These are phyloP conservation scores for Heteromyza rotundicornis DNA, from an alignment of 2,888 invertebrate species.

Conservation along the genomic window DNA sequence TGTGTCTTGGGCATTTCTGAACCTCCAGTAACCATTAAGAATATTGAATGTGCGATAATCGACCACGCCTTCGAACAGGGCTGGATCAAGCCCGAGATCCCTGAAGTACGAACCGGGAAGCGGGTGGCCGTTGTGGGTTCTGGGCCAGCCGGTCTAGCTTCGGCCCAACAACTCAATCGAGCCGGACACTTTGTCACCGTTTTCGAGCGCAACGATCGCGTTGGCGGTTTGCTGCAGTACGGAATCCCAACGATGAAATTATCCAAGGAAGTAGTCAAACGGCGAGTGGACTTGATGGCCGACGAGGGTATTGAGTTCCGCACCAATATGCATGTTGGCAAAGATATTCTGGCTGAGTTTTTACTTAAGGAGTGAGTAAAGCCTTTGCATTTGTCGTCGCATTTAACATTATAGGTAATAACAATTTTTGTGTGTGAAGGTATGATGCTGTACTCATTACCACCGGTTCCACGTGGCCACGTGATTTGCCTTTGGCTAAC, in stretches of 20 bases:
- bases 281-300: constrained; percentile 83
- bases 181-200: constrained; percentile 95
- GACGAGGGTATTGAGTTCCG: constrained; percentile 91
- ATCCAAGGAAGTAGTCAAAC: constrained; percentile 89
- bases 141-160: constrained; percentile 93
- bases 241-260: constrained; percentile 99
- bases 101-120: constrained; percentile 77
- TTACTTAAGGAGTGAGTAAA: constrained; percentile 68
- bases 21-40: constrained; percentile 97
- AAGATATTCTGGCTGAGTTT: constrained; percentile 81
- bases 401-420: not conserved
- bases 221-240: constrained; percentile 96
- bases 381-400: too few relatives aligned
- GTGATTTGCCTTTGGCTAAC: constrained; percentile 86
- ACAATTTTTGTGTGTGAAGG: constrained; percentile 56
- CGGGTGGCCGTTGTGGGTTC: constrained; percentile 90
- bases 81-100: constrained; percentile 87
- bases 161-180: constrained; percentile 94
- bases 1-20: constrained; percentile 96
- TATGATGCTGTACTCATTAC: constrained; percentile 89
- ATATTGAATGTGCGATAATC: constrained; percentile 98
- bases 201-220: constrained; percentile 93
- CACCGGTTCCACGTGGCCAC: constrained; percentile 95
- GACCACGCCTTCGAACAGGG: constrained; percentile 97
- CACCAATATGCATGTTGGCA: constrained; percentile 88